Evolutionary conservation across 2,113 vertebrate genomes (phyloP), one percentile per base, ranked within the genome.

Genomic region (Platysteira castanea): DNA sequence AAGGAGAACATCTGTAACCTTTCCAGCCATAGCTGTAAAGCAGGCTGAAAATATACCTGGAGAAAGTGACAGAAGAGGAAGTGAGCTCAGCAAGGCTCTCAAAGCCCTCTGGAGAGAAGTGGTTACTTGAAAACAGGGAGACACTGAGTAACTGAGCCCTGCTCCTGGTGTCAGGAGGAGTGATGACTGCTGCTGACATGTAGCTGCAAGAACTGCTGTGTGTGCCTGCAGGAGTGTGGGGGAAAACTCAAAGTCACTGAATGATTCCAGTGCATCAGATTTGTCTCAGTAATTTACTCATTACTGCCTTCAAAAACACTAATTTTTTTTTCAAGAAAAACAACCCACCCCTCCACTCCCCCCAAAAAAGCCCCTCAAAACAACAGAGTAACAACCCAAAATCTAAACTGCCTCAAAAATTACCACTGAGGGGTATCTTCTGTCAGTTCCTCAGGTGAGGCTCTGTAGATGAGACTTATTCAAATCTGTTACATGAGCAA

Each of bases 291-390:
- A 63, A 44, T 80, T 84, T 77, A 70, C 33, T 59, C 27, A 57
- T 15, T 70, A 16, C 35, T 69, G 52, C 44, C 30, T 85, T 91
- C 19, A 61, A 46, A 73, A 82, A 4, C 13, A 30, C 1, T 77
- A 16, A 31, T 54, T 44, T 23, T 67, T 63, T 65, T 33, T 65
- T 50, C 2, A 11, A 7, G 42, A 47, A 59, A 8, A 59, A 18
- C 7, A 63, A 57, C 46, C 44, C 19, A 46, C 46, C 20, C 46
- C 20, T 20, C 44, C 13, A 22, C 39, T 9, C 9, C 39, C 7
- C 3, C 2, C 12, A 15, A 50, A 23, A 24, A 61, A 12, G 6
- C 3, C 3, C 8, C 9, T 11, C 2, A 6, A 54, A 46, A 11
- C 24, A 59, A 30, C 13, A 49, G 42, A 50, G 11, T 18, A 31